Base-by-base conservation (phyloP, 2,113 vertebrate genomes). In the Typhlomys cinereus region DNA sequence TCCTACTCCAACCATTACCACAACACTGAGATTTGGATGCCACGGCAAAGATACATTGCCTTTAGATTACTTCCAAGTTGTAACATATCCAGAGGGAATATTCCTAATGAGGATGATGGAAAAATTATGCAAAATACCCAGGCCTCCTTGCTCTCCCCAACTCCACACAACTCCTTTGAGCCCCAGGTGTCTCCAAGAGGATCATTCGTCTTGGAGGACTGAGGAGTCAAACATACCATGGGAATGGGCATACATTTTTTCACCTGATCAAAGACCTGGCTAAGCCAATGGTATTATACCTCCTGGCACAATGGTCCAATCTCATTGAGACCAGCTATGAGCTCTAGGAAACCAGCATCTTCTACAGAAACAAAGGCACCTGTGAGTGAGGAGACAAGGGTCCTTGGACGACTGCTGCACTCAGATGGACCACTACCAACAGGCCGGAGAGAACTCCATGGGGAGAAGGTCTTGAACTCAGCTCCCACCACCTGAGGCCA, bases 121-220 rank as follows among this genome's bases (percentile, higher is more conserved):
- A 98, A 96, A 97, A 98, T 97, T 98, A 98, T 98, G 98, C 97
- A 96, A 98, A 98, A 98, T 98, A 98, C 98, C 98, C 98, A 98
- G 98, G 97, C 98, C 71, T 92, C 83, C 36, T 73, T 71, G 29
- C 34, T 48, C 90, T 73, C 67, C 81, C 76, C 57, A 48, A 76
- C 59, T 52, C 81, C 54, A 31, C 73, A 88, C 75, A 90, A 50
- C 44, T 78, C 80, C 71, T 64, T 39, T 62, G 14, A 61, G 57
- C 67, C 62, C 46, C 48, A 31, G n/a, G 44, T 62, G 44, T 50
- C 73, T 69, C 73, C 71, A 29, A 66, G 27, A 69, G 17, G 1
- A 4, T 52, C 50, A 67, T 39, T 41, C 5, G 2, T 29, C 31
- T 10, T 7, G 1, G 25, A 31, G 18, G 29, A 34, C 31, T 23